A percentile compares a stretch with the other conserved stretches of the same genome.
Evolutionary conservation across 2,113 vertebrate species (phyloP).

Genomic region (Apodemus sylvaticus): DNA sequence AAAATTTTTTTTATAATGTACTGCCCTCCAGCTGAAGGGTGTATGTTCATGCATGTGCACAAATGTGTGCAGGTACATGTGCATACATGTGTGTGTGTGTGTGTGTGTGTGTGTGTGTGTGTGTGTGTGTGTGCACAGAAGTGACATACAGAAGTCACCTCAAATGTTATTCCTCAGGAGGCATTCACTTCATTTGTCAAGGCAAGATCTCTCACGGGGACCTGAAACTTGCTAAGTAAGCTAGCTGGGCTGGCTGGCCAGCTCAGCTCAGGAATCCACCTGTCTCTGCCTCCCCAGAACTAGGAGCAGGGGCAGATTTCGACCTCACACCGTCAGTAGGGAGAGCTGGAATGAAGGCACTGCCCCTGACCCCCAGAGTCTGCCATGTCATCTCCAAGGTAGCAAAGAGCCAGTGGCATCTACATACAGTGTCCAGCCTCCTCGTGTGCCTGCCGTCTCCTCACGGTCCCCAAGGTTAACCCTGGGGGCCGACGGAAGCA

Average conservation of each 20-base stretch:
- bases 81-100: too few relatives aligned
- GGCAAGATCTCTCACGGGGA: background rate
- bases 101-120: background rate
- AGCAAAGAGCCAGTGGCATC: background rate
- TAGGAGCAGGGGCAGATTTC: background rate
- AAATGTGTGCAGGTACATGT: background rate
- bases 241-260: background rate
- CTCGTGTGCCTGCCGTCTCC: background rate
- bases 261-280: background rate
- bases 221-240: background rate
- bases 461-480: background rate
- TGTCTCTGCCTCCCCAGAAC: background rate
- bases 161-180: background rate
- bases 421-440: too few relatives aligned
- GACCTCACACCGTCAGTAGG: background rate
- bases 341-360: background rate
- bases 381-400: background rate
- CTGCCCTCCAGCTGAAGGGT: background rate
- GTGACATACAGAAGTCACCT: background rate
- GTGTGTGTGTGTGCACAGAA: fast-evolving
- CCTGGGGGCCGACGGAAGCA: background rate
- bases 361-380: background rate
- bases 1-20: background rate
- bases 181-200: background rate
- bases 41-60: too few relatives aligned